Conservation (phyloP, 2,113 vertebrate species). For the Myotis brandtii region DNA sequence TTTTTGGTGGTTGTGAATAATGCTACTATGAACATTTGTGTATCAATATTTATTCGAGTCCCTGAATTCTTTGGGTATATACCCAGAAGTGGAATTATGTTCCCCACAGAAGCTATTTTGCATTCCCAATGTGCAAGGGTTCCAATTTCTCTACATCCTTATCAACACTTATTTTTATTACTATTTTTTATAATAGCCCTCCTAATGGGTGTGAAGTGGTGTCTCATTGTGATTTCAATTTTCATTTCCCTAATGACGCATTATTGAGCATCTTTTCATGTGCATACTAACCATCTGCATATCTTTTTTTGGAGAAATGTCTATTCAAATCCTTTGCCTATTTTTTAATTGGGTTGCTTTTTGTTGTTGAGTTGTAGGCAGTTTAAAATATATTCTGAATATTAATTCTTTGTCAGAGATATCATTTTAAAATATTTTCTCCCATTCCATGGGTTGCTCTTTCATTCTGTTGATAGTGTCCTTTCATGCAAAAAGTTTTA, state of each 20-base stretch:
- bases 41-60: background rate
- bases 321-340: background rate
- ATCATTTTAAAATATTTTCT: constrained; percentile 26
- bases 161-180: background rate
- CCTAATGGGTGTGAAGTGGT: background rate
- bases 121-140: background rate
- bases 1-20: background rate
- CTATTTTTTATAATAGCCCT: background rate
- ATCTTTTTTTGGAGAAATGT: background rate
- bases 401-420: background rate
- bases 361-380: background rate
- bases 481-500: background rate
- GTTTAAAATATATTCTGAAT: constrained; percentile 11
- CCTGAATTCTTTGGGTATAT: background rate
- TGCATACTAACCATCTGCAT: background rate
- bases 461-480: background rate
- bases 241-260: background rate
- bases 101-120: background rate
- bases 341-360: background rate
- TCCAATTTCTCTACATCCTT: background rate
- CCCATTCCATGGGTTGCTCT: background rate
- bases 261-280: background rate
- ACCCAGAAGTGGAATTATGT: background rate
- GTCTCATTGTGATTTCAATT: background rate
- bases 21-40: background rate